These are phyloP conservation scores for Paramormyrops kingsleyae DNA, from an alignment of 2,113 vertebrate genomes.

Conservation along the genomic window DNA sequence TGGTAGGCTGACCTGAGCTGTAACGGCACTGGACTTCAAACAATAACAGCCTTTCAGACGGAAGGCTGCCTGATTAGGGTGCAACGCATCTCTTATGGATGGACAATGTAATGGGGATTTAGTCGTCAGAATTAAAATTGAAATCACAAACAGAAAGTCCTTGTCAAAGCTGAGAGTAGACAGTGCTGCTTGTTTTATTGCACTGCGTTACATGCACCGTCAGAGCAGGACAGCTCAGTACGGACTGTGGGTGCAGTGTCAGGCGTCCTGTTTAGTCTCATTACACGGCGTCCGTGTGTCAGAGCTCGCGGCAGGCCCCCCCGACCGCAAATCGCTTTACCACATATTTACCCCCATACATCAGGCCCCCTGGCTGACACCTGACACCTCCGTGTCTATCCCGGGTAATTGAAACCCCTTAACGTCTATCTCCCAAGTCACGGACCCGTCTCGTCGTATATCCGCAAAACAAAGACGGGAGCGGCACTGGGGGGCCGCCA, in stretches of 20 bases:
- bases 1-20: not conserved
- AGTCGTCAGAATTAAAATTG: not conserved
- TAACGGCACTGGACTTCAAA: not conserved
- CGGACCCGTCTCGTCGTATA: slow-evolving; percentile 32
- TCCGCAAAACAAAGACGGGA: slow-evolving; percentile 41
- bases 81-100: not conserved
- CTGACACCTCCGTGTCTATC: slow-evolving; percentile 46
- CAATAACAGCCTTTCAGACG: not conserved
- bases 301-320: not conserved
- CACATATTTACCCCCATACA: slow-evolving; percentile 35
- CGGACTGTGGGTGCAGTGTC: not conserved
- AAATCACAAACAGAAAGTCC: not conserved
- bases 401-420: slow-evolving; percentile 46
- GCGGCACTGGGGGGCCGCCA: not conserved
- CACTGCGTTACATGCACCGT: not conserved
- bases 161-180: not conserved
- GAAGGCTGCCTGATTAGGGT: no score
- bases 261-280: slow-evolving; percentile 4
- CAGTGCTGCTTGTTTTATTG: not conserved
- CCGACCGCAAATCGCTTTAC: slow-evolving; percentile 20
- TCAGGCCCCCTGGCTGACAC: slow-evolving; percentile 34
- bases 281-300: slow-evolving; percentile 11
- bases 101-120: not conserved
- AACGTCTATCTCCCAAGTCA: slow-evolving; percentile 29
- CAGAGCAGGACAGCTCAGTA: not conserved